These are phyloP conservation scores for Notothenia rossii DNA, from an alignment of 2,113 vertebrate species.

Conservation along the genomic window DNA sequence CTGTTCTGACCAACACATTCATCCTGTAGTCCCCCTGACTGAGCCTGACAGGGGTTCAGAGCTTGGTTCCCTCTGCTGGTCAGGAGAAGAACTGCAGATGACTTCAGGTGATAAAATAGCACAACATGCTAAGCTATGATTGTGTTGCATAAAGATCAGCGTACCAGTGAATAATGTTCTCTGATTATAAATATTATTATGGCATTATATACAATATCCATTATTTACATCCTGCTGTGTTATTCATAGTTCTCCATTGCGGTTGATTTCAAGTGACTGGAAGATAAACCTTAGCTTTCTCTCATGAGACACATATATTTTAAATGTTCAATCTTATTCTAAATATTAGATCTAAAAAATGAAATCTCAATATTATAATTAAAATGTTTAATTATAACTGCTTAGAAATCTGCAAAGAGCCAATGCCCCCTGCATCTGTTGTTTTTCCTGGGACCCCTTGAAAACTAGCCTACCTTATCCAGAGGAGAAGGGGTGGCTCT, in stretches of 20 bases:
- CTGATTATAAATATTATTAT: neutral
- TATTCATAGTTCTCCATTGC: neutral
- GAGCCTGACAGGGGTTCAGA: neutral
- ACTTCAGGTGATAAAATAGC: neutral
- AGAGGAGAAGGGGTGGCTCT: no score
- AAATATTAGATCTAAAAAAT: no score
- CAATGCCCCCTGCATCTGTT: no score
- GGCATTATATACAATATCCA: neutral
- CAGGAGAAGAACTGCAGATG: constrained; percentile 24
- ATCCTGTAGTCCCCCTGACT: neutral
- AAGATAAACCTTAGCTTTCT: neutral
- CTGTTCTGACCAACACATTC: constrained; percentile 3
- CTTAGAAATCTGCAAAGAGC: no score
- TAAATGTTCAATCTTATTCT: no score
- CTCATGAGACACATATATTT: neutral
- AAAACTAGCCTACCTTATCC: no score
- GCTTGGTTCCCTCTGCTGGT: constrained; percentile 51
- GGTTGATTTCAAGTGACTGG: neutral
- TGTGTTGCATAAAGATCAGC: neutral
- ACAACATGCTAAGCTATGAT: neutral
- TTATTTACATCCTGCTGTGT: neutral
- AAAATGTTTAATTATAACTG: no score
- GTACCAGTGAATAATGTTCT: neutral
- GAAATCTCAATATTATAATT: no score
- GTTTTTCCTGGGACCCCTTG: no score